Base-by-base conservation (phyloP, 2,113 vertebrate genomes). In the Arothron firmamentum region DNA sequence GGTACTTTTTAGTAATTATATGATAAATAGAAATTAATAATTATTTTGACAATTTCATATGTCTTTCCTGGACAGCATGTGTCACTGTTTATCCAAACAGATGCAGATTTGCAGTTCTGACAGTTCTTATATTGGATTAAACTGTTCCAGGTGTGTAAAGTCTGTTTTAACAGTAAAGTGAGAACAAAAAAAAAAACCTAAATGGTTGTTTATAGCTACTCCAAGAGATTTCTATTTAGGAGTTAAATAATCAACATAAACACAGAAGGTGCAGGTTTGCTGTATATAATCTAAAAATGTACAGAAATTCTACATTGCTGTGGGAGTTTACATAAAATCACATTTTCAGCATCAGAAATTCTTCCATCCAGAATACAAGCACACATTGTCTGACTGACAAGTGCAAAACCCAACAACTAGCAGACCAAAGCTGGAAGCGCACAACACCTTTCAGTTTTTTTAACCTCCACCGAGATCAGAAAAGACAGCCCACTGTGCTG, bases 381-480 rank as follows among this genome's bases (percentile, higher is more conserved):
- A n/a, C 21, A 38, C 20, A 28, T 6, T 56, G 52, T 60, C 47
- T 52, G 52, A 64, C 15, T 63, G 57, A 23, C 53, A 62, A 23
- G 43, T 19, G 28, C 53, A 13, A 54, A 25, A 58, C 49, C 19
- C 58, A 46, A 17, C 54, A 63, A 10, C 17, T 11, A 56, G 42
- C 48, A 55, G 25, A 51, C 56, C 16, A 63, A 47, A 59, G 23
- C 41, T 3, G 19, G 38, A 46, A 55, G 47, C 56, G 57, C 52
- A 61, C 15, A 28, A 17, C 12, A 60, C 21, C 60, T 52, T 62
- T 42, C 6, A 21, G 15, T 59, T 56, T 58, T 62, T 59, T 61
- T 28, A 61, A 66, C 52, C 15, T 49, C 19, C 57, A 57, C 64
- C 41, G 4, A 63, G 41, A 67, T 20, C n/a, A 9, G 64, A 16